Percentiles rank a stretch among this genome's conserved stretches.
Conservation (phyloP, 2,797 vertebrate species). For the Morus bassanus region DNA sequence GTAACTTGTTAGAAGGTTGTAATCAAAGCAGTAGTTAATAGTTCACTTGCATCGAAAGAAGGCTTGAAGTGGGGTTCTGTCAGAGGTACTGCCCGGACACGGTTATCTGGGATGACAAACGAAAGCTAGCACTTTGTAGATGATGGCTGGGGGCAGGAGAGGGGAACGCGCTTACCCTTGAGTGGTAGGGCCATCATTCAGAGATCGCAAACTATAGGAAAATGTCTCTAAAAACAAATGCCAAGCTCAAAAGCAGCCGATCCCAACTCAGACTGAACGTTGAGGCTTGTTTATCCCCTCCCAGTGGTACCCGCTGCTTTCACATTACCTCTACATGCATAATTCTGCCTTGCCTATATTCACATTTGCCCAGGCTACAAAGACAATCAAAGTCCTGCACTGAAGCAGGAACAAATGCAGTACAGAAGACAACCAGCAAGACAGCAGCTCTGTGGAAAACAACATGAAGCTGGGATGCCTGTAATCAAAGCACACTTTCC, state of each 20-base stretch:
- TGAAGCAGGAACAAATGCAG: not conserved
- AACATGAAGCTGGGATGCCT: not conserved
- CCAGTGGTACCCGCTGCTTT: not conserved
- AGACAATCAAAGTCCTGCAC: not conserved
- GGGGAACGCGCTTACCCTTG: fast-evolving
- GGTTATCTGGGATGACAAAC: not conserved
- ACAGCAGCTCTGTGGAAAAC: not conserved
- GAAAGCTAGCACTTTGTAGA: fast-evolving
- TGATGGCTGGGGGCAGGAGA: not conserved
- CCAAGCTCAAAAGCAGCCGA: not conserved
- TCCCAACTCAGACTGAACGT: fast-evolving
- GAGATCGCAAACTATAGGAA: fast-evolving
- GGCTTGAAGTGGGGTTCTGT: not conserved
- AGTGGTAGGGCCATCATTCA: fast-evolving
- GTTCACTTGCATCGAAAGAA: fast-evolving
- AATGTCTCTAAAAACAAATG: not conserved
- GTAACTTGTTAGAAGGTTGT: not conserved
- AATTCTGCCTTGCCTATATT: not conserved
- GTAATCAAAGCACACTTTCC: not conserved
- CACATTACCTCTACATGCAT: fast-evolving
- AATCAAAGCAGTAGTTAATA: not conserved
- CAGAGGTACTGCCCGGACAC: not conserved
- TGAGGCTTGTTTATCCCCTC: fast-evolving
- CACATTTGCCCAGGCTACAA: too few relatives aligned
- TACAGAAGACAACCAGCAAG: not conserved